phyloP scores from a whole-genome alignment of 2,888 invertebrate genomes.

The Atherix ibis region DNA sequence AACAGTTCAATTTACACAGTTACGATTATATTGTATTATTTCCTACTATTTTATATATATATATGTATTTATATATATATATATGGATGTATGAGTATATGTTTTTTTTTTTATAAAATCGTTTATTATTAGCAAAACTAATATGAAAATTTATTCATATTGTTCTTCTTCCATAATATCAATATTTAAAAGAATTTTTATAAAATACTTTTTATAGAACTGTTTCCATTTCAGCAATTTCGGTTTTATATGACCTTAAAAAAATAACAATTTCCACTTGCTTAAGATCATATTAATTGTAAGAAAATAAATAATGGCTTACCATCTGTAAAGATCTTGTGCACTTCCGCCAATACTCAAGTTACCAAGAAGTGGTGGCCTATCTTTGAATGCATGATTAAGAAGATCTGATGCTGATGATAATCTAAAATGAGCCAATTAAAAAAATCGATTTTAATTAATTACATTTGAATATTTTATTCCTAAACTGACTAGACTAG shows the following conservation, averaged over 20 bases:
- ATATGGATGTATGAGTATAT: too few species aligned
- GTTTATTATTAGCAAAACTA: too few species aligned
- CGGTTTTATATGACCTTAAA: slow-evolving; percentile 42
- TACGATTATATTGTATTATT: too few species aligned
- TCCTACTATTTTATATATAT: too few species aligned
- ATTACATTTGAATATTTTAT: background rate
- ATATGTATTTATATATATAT: too few species aligned
- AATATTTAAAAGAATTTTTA: too few species aligned
- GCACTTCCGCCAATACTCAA: slow-evolving; percentile 34
- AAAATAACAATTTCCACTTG: slow-evolving; percentile 5
- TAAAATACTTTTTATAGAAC: slow-evolving; percentile 65
- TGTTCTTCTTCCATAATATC: too few species aligned
- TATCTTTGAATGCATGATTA: slow-evolving; percentile 36
- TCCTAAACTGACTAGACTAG: background rate
- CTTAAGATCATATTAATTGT: background rate
- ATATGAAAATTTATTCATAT: too few species aligned
- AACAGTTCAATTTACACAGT: too few species aligned
- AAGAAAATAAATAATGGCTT: slow-evolving; percentile 13
- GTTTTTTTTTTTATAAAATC: too few species aligned
- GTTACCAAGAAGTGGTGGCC: slow-evolving; percentile 37
- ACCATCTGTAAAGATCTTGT: slow-evolving; percentile 36
- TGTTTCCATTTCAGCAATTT: slow-evolving; percentile 82
- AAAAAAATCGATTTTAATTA: background rate
- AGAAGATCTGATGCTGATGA: slow-evolving; percentile 46
- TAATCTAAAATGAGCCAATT: slow-evolving; percentile 26